These are phyloP conservation scores for Hippocampus kuda DNA, from an alignment of 2,797 vertebrate species.

Conservation along the genomic window DNA sequence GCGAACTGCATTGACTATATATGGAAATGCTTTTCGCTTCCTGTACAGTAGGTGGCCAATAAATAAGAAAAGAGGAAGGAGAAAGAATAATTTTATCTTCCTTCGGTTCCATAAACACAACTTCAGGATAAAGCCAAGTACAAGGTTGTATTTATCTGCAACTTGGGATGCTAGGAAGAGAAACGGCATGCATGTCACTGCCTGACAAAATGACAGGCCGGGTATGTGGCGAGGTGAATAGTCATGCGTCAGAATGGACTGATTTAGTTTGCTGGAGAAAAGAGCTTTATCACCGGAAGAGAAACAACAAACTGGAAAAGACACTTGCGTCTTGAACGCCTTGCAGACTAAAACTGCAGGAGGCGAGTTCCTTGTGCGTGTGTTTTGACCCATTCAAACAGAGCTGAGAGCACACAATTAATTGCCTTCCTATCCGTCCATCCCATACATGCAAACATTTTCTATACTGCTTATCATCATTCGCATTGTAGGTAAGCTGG, in stretches of 20 bases:
- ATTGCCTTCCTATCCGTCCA: too few species aligned
- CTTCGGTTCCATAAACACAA: not conserved
- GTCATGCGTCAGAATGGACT: not conserved
- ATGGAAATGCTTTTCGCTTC: not conserved
- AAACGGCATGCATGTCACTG: not conserved
- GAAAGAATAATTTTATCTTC: not conserved
- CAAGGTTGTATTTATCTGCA: slow-evolving; percentile 3
- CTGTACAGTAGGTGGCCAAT: too few species aligned
- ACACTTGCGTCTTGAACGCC: not conserved
- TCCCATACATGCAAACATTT: too few species aligned
- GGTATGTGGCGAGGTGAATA: not conserved
- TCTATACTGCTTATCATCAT: too few species aligned
- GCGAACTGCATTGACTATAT: too few species aligned
- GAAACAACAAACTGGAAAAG: not conserved
- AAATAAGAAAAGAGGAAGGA: too few species aligned
- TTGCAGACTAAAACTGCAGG: too few species aligned
- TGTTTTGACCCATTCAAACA: not conserved
- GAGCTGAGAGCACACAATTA: too few species aligned
- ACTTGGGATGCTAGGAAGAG: not conserved
- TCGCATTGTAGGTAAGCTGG: too few species aligned
- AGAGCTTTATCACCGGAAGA: not conserved
- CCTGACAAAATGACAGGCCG: not conserved
- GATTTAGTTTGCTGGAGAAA: not conserved
- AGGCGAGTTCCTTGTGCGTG: not conserved
- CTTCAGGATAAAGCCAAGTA: slow-evolving; percentile 2